Evolutionary conservation across 1,140 invertebrate genomes (phyloP).

Genomic region (Drosophila equinoxialis): DNA sequence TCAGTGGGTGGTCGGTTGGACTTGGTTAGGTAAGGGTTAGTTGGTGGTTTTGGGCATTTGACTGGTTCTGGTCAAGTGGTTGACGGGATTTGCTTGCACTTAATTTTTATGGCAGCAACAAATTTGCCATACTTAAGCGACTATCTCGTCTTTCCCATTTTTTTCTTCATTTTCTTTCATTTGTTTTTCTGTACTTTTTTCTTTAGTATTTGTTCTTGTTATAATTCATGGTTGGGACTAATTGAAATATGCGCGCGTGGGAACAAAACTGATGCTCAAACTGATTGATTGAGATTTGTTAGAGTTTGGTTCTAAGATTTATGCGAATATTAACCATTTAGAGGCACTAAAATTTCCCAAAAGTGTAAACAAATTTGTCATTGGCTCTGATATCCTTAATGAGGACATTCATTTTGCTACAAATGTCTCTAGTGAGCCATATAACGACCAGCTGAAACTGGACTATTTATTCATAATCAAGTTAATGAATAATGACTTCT

Average conservation of each 20-base stretch:
- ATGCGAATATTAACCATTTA: no score
- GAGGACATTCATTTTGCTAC: no score
- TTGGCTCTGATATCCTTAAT: no score
- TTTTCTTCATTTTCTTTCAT: no score
- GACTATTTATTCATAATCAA: no score
- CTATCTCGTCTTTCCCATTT: neutral
- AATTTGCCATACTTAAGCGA: constrained; percentile 17
- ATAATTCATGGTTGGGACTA: constrained; percentile 67
- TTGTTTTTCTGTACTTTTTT: neutral
- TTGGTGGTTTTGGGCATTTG: constrained; percentile 19
- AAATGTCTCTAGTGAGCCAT: no score
- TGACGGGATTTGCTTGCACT: constrained; percentile 40
- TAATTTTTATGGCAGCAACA: constrained; percentile 33
- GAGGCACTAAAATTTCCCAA: no score
- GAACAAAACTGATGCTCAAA: constrained; percentile 33
- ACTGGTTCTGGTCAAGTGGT: constrained; percentile 13
- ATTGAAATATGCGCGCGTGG: constrained; percentile 52
- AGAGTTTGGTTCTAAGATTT: neutral
- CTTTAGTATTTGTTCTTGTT: constrained; percentile 35
- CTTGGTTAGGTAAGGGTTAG: neutral
- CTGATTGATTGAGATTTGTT: constrained; percentile 40
- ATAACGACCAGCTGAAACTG: no score
- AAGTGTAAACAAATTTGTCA: no score
- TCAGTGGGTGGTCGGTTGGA: neutral
- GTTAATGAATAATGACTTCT: no score